These are phyloP conservation scores for Larimichthys crocea DNA, from an alignment of 2,113 vertebrate genomes.

Conservation along the genomic window DNA sequence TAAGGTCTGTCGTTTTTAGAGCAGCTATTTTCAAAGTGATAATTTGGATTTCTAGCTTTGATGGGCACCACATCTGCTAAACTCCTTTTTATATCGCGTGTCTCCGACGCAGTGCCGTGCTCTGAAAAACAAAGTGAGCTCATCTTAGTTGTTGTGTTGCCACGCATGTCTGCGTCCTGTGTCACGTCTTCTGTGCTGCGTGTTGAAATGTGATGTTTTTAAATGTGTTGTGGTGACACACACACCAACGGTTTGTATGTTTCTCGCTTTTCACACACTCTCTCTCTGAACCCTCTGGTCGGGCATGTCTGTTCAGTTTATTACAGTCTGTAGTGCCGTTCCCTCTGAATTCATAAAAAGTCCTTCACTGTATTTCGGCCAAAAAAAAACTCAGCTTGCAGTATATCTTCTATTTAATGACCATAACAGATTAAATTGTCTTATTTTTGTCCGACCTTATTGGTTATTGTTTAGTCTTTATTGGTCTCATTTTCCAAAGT, in stretches of 20 bases:
- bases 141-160: slow-evolving; percentile 71
- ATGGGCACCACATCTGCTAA: slow-evolving; percentile 9
- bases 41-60: slow-evolving; percentile 26
- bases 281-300: background rate
- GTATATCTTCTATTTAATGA: slow-evolving; percentile 23
- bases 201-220: slow-evolving; percentile 20
- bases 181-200: slow-evolving; percentile 18
- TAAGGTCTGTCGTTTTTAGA: slow-evolving; percentile 41
- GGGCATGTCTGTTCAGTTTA: slow-evolving; percentile 26
- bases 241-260: slow-evolving; percentile 21
- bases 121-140: slow-evolving; percentile 10
- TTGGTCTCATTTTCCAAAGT: slow-evolving; percentile 42
- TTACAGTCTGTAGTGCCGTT: slow-evolving; percentile 7
- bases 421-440: slow-evolving; percentile 20
- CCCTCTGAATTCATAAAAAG: slow-evolving; percentile 44
- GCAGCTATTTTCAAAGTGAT: background rate
- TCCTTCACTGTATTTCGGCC: slow-evolving; percentile 43
- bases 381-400: slow-evolving; percentile 36
- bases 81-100: slow-evolving; percentile 1
- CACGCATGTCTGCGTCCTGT: slow-evolving; percentile 50
- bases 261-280: background rate
- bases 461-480: slow-evolving; percentile 21
- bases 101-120: background rate
- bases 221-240: slow-evolving; percentile 8
- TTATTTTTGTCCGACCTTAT: slow-evolving; percentile 25